Conservation (phyloP, 2,113 vertebrate genomes). For the Thalassarche chlororhynchos region DNA sequence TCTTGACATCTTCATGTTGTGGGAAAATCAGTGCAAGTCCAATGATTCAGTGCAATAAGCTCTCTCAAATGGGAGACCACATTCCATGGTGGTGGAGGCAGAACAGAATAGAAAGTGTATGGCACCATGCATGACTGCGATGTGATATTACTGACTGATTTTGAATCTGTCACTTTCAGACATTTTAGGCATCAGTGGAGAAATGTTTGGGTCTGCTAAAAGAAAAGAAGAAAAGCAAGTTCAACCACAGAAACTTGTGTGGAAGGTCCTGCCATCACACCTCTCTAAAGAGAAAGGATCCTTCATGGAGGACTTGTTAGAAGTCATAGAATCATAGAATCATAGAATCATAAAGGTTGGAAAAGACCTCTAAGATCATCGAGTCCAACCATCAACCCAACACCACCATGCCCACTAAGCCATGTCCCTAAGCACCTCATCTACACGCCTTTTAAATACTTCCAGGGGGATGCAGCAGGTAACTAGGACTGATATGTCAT, state of each 20-base stretch:
- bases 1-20: background rate
- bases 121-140: background rate
- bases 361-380: no score
- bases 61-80: background rate
- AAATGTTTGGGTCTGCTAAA: background rate
- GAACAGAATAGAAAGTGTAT: background rate
- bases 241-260: background rate
- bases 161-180: background rate
- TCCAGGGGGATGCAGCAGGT: background rate
- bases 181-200: background rate
- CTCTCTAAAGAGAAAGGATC: background rate
- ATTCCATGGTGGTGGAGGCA: background rate
- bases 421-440: no score
- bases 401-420: no score
- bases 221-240: background rate
- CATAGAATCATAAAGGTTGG: no score
- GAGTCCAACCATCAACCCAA: no score
- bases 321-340: background rate
- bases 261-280: background rate
- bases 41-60: background rate
- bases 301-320: background rate
- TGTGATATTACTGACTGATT: background rate
- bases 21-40: background rate
- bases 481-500: background rate
- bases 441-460: no score